Evolutionary conservation across 2,888 invertebrate species (phyloP).

Genomic region (Drosophila antonietae): DNA sequence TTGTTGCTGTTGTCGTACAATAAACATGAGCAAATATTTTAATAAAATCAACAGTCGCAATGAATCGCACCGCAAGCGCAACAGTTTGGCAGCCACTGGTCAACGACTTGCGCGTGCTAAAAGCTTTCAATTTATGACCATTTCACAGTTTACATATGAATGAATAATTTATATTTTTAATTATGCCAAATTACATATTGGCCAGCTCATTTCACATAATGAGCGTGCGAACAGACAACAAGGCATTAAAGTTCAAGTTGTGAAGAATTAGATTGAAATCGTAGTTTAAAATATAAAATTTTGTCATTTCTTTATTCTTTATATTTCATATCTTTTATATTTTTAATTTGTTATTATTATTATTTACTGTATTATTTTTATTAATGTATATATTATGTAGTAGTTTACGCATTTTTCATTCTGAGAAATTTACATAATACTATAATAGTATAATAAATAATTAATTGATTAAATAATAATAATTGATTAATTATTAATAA

Average conservation of each 20-base stretch:
- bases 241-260: not conserved
- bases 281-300: not conserved
- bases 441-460: no score
- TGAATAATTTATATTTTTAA: conserved; percentile 48
- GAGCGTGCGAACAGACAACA: not conserved
- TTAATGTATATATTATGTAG: no score
- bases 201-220: not conserved
- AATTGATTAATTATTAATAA: no score
- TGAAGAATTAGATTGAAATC: not conserved
- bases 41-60: conserved; percentile 64
- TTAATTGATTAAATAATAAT: no score
- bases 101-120: conserved; percentile 36
- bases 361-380: no score
- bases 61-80: conserved; percentile 41
- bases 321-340: no score
- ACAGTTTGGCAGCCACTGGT: conserved; percentile 41
- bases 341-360: no score
- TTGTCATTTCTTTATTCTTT: no score
- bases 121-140: conserved; percentile 48
- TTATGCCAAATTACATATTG: conserved; percentile 39
- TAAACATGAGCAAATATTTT: conserved; percentile 56
- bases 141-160: conserved; percentile 43
- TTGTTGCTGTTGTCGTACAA: conserved; percentile 22
- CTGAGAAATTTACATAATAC: no score
- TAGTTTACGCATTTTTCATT: no score